Evolutionary conservation across 2,888 invertebrate species (phyloP).

Genomic region (Cremastinae sp.): DNA sequence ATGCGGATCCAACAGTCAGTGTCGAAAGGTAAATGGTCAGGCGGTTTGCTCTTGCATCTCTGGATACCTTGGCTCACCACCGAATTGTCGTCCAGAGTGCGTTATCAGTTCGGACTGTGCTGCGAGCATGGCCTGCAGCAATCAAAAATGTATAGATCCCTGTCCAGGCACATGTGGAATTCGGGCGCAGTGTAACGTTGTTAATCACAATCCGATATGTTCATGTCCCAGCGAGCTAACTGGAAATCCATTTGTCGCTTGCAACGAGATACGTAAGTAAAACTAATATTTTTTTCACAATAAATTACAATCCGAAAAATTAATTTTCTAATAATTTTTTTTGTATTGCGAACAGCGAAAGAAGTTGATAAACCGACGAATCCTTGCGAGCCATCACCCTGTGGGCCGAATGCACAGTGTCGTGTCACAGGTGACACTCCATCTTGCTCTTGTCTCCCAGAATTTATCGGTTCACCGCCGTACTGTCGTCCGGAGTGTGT

Average conservation of each 20-base stretch:
- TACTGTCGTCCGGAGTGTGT: conserved; percentile 90
- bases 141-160: conserved; percentile 83
- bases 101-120: conserved; percentile 86
- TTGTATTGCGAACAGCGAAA: conserved; percentile 37
- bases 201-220: conserved; percentile 82
- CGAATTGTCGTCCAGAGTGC: conserved; percentile 87
- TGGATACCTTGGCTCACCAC: conserved; percentile 85
- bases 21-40: conserved; percentile 84
- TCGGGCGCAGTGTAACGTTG: conserved; percentile 81
- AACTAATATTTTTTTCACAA: background rate
- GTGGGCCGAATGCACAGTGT: conserved; percentile 85
- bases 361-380: conserved; percentile 61
- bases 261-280: conserved; percentile 81
- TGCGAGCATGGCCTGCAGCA: conserved; percentile 85
- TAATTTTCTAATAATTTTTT: background rate
- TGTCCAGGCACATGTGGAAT: conserved; percentile 82
- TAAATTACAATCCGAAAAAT: background rate
- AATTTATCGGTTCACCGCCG: conserved; percentile 88
- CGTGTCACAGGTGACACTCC: conserved; percentile 83
- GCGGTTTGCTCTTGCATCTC: conserved; percentile 85
- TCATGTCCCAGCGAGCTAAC: conserved; percentile 79
- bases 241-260: conserved; percentile 83
- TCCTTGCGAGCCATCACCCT: conserved; percentile 78
- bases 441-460: conserved; percentile 86
- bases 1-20: conserved; percentile 86